These are phyloP conservation scores for Pterois miles DNA, from an alignment of 2,797 vertebrate genomes.

Conservation along the genomic window DNA sequence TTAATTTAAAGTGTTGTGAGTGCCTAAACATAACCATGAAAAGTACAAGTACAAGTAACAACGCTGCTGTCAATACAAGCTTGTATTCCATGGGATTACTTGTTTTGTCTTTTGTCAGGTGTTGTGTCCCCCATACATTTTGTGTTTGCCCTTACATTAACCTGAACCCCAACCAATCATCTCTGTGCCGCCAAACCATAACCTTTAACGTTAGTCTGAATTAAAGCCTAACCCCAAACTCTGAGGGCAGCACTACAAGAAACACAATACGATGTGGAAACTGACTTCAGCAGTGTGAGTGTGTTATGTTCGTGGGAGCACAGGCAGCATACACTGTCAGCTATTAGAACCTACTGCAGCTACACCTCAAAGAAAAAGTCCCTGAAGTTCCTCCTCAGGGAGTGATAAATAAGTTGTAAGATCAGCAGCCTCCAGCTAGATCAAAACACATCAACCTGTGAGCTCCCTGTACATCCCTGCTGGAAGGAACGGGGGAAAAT, in stretches of 20 bases:
- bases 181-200: neutral
- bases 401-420: conserved; percentile 53
- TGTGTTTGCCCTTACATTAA: neutral
- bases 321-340: conserved; percentile 32
- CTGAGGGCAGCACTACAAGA: neutral
- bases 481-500: neutral
- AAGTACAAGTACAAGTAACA: neutral
- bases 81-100: neutral
- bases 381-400: conserved; percentile 34
- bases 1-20: neutral
- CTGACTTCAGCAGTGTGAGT: conserved; percentile 9
- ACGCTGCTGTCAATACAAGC: no score
- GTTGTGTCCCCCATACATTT: neutral
- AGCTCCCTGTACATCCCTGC: conserved; percentile 27
- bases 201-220: neutral
- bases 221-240: neutral
- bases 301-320: conserved; percentile 22
- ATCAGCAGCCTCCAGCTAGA: conserved; percentile 56
- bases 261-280: conserved; percentile 19
- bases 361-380: conserved; percentile 38
- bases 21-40: neutral
- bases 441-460: conserved; percentile 44
- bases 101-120: neutral
- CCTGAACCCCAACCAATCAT: neutral
- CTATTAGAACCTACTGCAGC: conserved; percentile 36